Evolutionary conservation across 2,797 vertebrate species (phyloP).

Genomic region (Pteropus rufus): DNA sequence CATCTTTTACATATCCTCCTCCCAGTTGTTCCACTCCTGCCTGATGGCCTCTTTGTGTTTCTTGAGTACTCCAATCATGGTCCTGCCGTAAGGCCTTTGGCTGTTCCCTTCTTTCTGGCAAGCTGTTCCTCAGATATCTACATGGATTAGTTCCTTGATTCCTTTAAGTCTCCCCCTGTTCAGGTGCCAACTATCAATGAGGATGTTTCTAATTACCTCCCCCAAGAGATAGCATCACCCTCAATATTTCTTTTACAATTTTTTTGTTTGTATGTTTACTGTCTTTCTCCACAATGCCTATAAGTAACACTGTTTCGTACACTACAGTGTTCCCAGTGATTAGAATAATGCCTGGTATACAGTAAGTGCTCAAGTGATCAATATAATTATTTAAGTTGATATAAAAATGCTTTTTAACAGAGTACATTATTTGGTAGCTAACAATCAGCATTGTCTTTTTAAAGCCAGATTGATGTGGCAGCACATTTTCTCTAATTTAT

Average conservation of each 20-base stretch:
- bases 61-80: not conserved
- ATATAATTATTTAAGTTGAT: not conserved
- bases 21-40: not conserved
- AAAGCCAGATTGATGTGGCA: not conserved
- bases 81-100: not conserved
- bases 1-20: not conserved
- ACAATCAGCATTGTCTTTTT: not conserved
- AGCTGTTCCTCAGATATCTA: not conserved
- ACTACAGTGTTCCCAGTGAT: not conserved
- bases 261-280: conserved; percentile 12
- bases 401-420: not conserved
- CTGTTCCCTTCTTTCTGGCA: not conserved
- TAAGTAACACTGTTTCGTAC: not conserved
- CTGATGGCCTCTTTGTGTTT: not conserved
- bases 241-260: not conserved
- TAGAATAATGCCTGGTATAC: not conserved
- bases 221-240: not conserved
- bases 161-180: not conserved
- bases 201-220: not conserved
- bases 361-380: not conserved
- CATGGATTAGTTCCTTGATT: not conserved
- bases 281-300: not conserved
- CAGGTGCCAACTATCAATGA: not conserved
- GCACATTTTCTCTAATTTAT: not conserved
- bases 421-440: not conserved